A percentile compares a stretch with the other conserved stretches of the same genome.
Evolutionary conservation across 92 coral and sea anemone genomes (phyloP).

Genomic region (Micromussa lordhowensis): DNA sequence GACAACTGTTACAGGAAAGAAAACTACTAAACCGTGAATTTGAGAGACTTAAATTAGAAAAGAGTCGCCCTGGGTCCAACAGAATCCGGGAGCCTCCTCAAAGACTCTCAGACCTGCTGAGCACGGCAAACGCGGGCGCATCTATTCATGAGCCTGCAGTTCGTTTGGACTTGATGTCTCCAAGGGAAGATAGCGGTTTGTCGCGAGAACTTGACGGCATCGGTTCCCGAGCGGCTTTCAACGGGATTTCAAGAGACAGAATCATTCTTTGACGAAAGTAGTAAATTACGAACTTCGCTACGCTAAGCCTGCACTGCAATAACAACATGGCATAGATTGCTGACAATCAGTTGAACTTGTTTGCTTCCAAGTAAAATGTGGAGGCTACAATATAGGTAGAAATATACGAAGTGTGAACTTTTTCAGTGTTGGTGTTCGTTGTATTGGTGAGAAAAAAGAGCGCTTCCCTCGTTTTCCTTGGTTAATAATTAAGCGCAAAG

Average conservation of each 20-base stretch:
- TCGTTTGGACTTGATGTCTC: slow-evolving; percentile 90
- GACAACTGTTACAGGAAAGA: slow-evolving; percentile 91
- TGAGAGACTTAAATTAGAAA: slow-evolving; percentile 85
- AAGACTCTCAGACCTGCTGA: slow-evolving; percentile 81
- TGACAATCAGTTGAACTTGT: not conserved
- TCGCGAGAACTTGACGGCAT: slow-evolving; percentile 78
- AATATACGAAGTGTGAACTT: not conserved
- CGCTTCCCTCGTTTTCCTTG: too few relatives aligned
- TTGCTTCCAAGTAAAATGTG: not conserved
- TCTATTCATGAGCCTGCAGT: slow-evolving; percentile 79
- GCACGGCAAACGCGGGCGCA: slow-evolving; percentile 65
- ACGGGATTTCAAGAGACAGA: slow-evolving; percentile 68
- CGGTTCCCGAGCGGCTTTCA: slow-evolving; percentile 59
- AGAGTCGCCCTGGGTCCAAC: slow-evolving; percentile 83
- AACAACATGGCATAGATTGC: too few relatives aligned
- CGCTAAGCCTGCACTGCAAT: not conserved
- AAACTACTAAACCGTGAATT: slow-evolving; percentile 85
- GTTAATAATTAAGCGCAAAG: too few relatives aligned
- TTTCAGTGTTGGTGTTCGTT: not conserved
- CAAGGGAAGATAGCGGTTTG: slow-evolving; percentile 75
- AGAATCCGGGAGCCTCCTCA: slow-evolving; percentile 85
- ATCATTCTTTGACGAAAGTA: slow-evolving; percentile 62
- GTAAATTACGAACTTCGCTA: not conserved
- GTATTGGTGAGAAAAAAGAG: not conserved
- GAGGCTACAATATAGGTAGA: not conserved